phyloP scores from a whole-genome alignment of 2,888 invertebrate genomes.

The Calliopum simillimum region DNA sequence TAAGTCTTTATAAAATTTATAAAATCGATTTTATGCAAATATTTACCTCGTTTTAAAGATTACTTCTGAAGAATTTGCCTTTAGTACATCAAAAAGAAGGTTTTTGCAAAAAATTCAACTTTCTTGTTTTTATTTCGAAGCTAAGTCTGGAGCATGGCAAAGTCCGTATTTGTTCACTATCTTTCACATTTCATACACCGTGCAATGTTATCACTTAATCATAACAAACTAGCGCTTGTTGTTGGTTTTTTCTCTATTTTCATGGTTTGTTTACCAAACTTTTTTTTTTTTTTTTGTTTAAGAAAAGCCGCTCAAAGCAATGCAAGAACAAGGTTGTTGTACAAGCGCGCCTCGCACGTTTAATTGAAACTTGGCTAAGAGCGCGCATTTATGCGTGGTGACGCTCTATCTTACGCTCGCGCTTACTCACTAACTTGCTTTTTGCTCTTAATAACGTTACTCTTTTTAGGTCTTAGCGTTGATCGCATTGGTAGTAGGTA shows the following conservation, averaged over 20 bases:
- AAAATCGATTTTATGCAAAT: no score
- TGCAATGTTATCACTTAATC: not conserved
- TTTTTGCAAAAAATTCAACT: no score
- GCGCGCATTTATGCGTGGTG: not conserved
- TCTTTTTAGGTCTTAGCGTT: not conserved
- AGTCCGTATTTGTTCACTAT: no score
- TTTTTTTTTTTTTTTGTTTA: no score
- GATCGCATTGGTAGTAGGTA: not conserved
- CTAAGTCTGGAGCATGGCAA: no score
- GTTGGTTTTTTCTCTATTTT: not conserved
- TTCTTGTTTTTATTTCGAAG: no score
- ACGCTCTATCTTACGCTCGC: not conserved
- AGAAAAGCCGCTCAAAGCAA: not conserved
- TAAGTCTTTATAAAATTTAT: no score
- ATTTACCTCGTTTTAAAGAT: not conserved
- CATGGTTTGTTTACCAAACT: conserved; percentile 6
- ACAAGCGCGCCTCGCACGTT: not conserved
- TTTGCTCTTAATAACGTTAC: not conserved
- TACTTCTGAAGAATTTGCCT: not conserved
- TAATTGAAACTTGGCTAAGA: not conserved
- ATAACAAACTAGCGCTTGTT: not conserved
- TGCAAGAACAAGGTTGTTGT: not conserved
- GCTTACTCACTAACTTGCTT: not conserved
- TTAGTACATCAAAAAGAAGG: no score
- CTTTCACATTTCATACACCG: no score